Evolutionary conservation across 2,888 invertebrate species (phyloP), one percentile per base, ranked within the genome.

Genomic region (Arrhopalites spinosus): DNA sequence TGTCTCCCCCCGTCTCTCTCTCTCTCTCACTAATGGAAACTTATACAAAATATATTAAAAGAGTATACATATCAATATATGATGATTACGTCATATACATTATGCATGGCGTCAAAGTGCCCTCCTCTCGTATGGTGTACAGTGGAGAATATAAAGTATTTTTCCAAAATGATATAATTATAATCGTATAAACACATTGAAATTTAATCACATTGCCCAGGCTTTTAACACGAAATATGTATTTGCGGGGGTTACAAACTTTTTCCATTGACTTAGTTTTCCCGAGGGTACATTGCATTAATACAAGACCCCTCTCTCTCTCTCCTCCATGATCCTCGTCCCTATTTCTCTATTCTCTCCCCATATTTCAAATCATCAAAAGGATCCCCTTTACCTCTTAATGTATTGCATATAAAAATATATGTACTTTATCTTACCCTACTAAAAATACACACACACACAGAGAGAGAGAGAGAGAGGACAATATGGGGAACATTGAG

Each of bases 171-270:
- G 36, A 36, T 36, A 43, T 66, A 66, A 66, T 66, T 66, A 66
- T 66, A 66, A 66, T 66, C 66, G 20, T 66, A 66, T 66, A 66
- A 66, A 66, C 66, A 66, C 66, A 66, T 66, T 66, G 66, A 66
- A n/a, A 66, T 66, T 66, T 66, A 66, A 66, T 66, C 66, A 66
- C 45, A 66, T 43, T 66, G 45, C 64, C 66, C 2, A 66, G 13
- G 76, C 81, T 79, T 78, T 78, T 78, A 79, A 78, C 78, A 80
- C 81, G 78, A 67, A 47, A 67, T 36, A 27, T 75, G 47, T 69
- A 64, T n/a, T 47, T 27, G 36, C 43, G 45, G 36, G 70, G 53
- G n/a, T 1, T 13, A 70, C 56, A 73, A 72, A 56, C 64, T 74
- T 73, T 77, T 76, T 75, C 68, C 78, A 72, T 74, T 78, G 74